phyloP scores from a whole-genome alignment of 2,797 vertebrate species.

The Rhinella marina region DNA sequence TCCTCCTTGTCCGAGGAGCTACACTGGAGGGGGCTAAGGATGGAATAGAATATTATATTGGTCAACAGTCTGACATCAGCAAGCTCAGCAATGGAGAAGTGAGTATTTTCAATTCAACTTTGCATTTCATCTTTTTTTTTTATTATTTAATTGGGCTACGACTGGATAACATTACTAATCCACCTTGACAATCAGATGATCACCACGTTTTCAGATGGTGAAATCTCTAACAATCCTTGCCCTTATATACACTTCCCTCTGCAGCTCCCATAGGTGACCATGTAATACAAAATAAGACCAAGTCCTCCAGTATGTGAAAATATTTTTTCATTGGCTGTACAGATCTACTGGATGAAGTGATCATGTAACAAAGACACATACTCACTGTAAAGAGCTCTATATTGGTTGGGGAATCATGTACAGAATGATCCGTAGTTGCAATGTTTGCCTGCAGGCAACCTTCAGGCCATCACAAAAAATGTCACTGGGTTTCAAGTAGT shows the following conservation, averaged over 20 bases:
- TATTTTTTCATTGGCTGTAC: too few relatives aligned
- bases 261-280: too few relatives aligned
- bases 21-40: slow-evolving; percentile 87
- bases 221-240: not conserved
- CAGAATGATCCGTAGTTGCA: not conserved
- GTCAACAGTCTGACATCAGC: slow-evolving; percentile 83
- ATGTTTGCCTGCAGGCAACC: too few relatives aligned
- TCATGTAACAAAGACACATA: too few relatives aligned
- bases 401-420: too few relatives aligned
- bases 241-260: too few relatives aligned
- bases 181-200: not conserved
- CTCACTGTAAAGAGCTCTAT: too few relatives aligned
- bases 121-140: not conserved
- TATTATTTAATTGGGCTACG: not conserved
- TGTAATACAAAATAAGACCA: too few relatives aligned
- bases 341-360: too few relatives aligned
- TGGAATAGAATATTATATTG: slow-evolving; percentile 91
- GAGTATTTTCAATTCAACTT: slow-evolving; percentile 48
- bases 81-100: slow-evolving; percentile 86
- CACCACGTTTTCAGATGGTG: not conserved
- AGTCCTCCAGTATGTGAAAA: too few relatives aligned
- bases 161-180: not conserved
- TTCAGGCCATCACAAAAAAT: too few relatives aligned
- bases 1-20: slow-evolving; percentile 84
- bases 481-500: not conserved